A percentile compares a stretch with the other conserved stretches of the same genome.
These are phyloP conservation scores for Rattus rattus DNA, from an alignment of 2,113 vertebrate species.

Conservation along the genomic window DNA sequence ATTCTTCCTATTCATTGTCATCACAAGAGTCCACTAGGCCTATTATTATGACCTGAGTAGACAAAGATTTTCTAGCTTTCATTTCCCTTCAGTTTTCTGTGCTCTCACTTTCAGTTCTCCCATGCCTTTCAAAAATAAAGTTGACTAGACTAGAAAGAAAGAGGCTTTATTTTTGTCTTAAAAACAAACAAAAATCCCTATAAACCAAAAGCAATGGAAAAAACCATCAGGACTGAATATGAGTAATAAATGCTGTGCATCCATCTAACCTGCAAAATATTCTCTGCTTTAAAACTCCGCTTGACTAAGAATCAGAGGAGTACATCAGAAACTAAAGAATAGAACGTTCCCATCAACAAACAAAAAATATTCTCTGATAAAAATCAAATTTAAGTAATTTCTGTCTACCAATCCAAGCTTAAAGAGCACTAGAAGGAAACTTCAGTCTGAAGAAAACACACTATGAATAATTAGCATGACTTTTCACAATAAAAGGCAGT, in stretches of 20 bases:
- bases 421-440: neutral
- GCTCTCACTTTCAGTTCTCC: neutral
- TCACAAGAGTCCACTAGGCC: neutral
- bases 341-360: neutral
- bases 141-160: neutral
- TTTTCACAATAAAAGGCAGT: constrained; percentile 9
- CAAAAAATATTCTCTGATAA: neutral
- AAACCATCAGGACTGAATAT: no score
- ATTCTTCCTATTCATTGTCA: neutral
- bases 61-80: neutral
- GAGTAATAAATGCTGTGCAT: no score
- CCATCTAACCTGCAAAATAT: neutral
- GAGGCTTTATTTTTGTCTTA: neutral
- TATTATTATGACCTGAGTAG: neutral
- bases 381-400: neutral
- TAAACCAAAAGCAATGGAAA: no score
- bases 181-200: no score
- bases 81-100: neutral
- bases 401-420: neutral
- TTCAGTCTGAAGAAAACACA: neutral
- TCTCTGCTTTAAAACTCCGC: neutral
- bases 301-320: neutral
- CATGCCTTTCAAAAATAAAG: neutral
- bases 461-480: neutral
- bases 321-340: neutral